Percentiles rank a stretch among this genome's conserved stretches.
phyloP scores from a whole-genome alignment of 2,113 vertebrate species.

The Caracal caracal region DNA sequence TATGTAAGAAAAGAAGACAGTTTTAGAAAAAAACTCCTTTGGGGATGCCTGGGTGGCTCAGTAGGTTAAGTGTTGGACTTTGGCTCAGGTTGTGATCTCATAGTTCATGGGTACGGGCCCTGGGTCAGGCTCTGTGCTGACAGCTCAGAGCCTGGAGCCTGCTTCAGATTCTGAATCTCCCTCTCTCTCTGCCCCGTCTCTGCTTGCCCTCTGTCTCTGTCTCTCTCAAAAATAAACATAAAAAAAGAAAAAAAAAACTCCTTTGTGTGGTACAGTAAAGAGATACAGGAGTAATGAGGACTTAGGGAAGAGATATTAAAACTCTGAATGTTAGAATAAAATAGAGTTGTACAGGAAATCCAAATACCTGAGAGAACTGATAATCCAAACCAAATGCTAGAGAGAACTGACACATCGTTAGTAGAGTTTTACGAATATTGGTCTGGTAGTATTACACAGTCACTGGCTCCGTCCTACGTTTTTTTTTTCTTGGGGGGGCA shows the following conservation, averaged over 20 bases:
- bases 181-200: no score
- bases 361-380: background rate
- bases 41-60: no score
- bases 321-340: background rate
- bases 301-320: background rate
- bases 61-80: no score
- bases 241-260: background rate
- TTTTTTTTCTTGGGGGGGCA: accelerated
- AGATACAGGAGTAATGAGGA: background rate
- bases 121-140: no score
- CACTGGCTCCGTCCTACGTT: background rate
- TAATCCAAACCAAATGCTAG: background rate
- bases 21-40: background rate
- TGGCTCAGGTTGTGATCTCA: no score
- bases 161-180: no score
- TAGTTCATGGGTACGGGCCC: no score
- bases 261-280: background rate
- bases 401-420: background rate
- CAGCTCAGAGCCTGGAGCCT: no score
- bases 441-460: background rate
- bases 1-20: background rate
- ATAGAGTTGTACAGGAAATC: background rate
- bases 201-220: no score
- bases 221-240: no score
- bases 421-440: background rate